Base-by-base conservation (phyloP, 2,797 vertebrate genomes). In the Pseudomugil gertrudae region DNA sequence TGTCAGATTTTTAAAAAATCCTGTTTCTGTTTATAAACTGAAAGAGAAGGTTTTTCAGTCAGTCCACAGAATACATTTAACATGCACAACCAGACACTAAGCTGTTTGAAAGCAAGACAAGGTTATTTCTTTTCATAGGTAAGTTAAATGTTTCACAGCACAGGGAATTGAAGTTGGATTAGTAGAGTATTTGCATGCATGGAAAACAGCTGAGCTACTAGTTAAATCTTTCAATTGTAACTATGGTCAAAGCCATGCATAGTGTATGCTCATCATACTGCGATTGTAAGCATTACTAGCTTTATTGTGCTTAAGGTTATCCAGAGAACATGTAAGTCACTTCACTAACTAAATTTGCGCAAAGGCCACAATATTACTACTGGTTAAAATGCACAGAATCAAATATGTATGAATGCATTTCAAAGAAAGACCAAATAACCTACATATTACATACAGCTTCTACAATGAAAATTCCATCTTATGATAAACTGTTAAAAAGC, bases 101-200 rank as follows among this genome's bases (percentile, higher is more conserved):
- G 53, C 50, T 69, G 70, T 73, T 57, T 6, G 60, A 58, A 67
- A 73, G 48, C 30, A 45, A 64, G 61, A 65, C 69, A 64, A 83
- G 76, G 57, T 72, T 73, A 63, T 61, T n/a, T 52, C 63, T 69
- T 32, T 53, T 45, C 10, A n/a, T 45, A 21, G n/a, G 30, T 29
- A 30, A 72, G 65, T 70, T 57, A 66, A 66, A 73, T 74, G 62
- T 75, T 57, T 83, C 47, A 67, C 50, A 62, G 27, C 57, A 54
- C 55, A 26, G 26, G 72, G 43, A 63, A 72, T 67, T 66, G 24
- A 52, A 47, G 58, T 79, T 71, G 59, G 79, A 73, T 84, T 86
- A 79, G 67, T 53, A 23, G 40, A 62, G 47, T 32, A 27, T 29
- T 32, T 61, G 40, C 73, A 76, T 72, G 79, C 59, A 36, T 45